phyloP scores from a whole-genome alignment of 2,888 invertebrate genomes.

The Drosophila putrida region DNA sequence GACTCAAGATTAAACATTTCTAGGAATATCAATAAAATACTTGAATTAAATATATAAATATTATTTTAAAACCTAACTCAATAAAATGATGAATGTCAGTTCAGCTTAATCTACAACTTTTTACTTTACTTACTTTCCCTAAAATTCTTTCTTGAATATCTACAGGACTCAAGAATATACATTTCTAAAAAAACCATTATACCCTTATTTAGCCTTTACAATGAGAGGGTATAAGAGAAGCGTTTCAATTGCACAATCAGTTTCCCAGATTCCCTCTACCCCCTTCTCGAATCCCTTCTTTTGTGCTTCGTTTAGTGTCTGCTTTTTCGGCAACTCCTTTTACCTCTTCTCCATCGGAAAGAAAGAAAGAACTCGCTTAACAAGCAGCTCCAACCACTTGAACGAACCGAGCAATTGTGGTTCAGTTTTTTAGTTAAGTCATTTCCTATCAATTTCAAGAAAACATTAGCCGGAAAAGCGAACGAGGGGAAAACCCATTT shows the following conservation, averaged over 20 bases:
- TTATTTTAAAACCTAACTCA: no score
- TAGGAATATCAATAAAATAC: no score
- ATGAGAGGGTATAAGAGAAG: not conserved
- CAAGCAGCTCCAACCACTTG: conserved; percentile 61
- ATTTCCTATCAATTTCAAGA: conserved; percentile 70
- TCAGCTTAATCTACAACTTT: no score
- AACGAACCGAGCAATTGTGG: conserved; percentile 27
- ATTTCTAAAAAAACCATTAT: no score
- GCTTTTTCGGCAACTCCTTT: conserved; percentile 28
- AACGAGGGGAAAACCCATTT: conserved; percentile 41
- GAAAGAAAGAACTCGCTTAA: conserved; percentile 8
- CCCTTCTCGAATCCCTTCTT: not conserved
- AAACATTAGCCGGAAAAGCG: conserved; percentile 57
- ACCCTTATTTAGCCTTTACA: no score
- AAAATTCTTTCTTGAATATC: no score
- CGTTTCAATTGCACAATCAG: conserved; percentile 60
- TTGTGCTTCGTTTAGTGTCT: conserved; percentile 39
- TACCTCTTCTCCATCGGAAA: no score
- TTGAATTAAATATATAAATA: no score
- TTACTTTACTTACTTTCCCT: no score
- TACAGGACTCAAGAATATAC: no score
- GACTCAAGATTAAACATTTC: no score
- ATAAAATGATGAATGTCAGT: no score
- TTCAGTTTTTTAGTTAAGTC: conserved; percentile 71
- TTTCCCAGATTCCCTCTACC: conserved; percentile 1